Conservation (phyloP, 2,113 vertebrate genomes). For the Ictalurus punctatus region DNA sequence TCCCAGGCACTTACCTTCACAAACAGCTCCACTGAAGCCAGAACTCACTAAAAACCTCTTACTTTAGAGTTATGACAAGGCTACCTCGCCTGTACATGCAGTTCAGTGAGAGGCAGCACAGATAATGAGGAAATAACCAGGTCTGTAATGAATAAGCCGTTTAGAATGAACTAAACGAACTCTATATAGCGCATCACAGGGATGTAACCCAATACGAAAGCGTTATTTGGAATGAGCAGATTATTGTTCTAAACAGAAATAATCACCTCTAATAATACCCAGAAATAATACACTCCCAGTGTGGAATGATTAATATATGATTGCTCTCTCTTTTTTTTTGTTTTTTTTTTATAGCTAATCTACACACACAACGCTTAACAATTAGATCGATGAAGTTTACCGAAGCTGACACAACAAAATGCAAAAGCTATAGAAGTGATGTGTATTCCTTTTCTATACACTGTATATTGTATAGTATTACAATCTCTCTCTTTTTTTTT, state of each 20-base stretch:
- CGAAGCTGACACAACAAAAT: background rate
- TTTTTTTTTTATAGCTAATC: too few relatives aligned
- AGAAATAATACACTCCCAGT: too few relatives aligned
- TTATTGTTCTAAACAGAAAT: background rate
- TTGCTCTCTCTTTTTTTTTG: too few relatives aligned
- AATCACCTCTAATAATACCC: too few relatives aligned
- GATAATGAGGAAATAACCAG: background rate
- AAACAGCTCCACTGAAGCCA: conserved; percentile 5
- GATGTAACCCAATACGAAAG: background rate
- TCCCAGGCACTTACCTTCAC: conserved; percentile 10
- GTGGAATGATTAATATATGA: too few relatives aligned
- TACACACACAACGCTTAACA: too few relatives aligned
- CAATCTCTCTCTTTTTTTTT: too few relatives aligned
- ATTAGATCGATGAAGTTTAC: too few relatives aligned
- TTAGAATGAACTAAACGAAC: background rate
- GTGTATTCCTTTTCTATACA: background rate
- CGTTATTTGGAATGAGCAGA: background rate
- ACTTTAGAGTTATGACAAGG: conserved; percentile 7
- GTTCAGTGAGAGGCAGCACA: background rate
- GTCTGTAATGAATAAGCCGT: background rate
- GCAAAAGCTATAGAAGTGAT: background rate
- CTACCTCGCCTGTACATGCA: background rate
- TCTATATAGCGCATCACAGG: background rate
- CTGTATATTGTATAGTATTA: background rate
- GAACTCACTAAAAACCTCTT: conserved; percentile 25